These are phyloP conservation scores for Pempheris klunzingeri DNA, from an alignment of 2,797 vertebrate species.

Conservation along the genomic window DNA sequence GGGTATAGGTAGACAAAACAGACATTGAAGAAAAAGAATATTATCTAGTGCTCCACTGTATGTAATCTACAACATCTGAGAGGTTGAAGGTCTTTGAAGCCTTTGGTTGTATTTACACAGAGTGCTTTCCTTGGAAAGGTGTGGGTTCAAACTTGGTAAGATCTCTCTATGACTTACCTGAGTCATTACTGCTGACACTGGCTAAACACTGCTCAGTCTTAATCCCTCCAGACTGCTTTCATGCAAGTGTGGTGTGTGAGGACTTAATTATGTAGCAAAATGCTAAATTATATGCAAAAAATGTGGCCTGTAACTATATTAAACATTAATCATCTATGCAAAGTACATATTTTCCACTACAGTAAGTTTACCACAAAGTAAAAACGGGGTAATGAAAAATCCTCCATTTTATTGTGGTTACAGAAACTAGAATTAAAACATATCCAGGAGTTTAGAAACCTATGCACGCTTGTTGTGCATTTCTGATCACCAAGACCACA, in stretches of 20 bases:
- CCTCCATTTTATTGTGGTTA: conserved; percentile 19
- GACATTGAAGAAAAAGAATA: conserved; percentile 12
- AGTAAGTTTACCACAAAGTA: conserved; percentile 11
- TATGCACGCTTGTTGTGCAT: not conserved
- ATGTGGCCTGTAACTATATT: conserved; percentile 22
- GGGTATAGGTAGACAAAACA: too few species aligned
- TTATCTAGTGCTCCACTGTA: conserved; percentile 20
- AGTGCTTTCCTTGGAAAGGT: conserved; percentile 54
- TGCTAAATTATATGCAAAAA: conserved; percentile 10
- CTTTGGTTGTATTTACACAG: conserved; percentile 38
- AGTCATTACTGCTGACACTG: conserved; percentile 55
- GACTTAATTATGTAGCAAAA: conserved; percentile 43
- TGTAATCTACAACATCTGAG: conserved; percentile 37
- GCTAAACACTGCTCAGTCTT: conserved; percentile 42
- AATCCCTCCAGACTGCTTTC: conserved; percentile 49
- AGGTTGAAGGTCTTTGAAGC: conserved; percentile 28
- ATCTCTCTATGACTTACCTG: conserved; percentile 59
- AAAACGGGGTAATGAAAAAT: conserved; percentile 18
- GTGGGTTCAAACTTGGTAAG: conserved; percentile 48
- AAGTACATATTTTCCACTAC: conserved; percentile 20
- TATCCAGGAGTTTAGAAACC: not conserved
- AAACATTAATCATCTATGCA: conserved; percentile 11
- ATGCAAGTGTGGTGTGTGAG: conserved; percentile 36
- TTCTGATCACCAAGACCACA: conserved; percentile 3
- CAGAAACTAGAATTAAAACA: conserved; percentile 9